Evolutionary conservation across 1,140 invertebrate genomes (phyloP).

Genomic region (Brachionus sp.): DNA sequence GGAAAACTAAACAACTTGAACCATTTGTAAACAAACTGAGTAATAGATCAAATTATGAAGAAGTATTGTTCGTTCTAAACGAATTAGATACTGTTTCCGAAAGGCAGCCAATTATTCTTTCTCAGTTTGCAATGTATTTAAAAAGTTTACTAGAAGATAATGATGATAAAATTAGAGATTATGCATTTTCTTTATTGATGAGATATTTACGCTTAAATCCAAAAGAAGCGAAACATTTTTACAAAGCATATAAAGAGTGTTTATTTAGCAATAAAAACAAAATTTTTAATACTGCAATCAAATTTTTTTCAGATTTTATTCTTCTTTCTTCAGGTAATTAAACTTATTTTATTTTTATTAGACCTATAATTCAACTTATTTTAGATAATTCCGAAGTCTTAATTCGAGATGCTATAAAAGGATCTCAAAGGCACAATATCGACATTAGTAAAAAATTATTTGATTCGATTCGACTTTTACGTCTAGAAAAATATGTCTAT

Average conservation of each 20-base stretch:
- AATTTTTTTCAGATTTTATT: conserved; percentile 32
- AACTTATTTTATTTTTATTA: background rate
- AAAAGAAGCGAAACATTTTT: conserved; percentile 6
- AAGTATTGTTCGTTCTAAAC: background rate
- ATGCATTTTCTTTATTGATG: conserved; percentile 31
- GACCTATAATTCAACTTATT: background rate
- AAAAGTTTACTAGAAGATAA: background rate
- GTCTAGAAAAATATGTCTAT: conserved; percentile 42
- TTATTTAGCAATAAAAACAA: conserved; percentile 3
- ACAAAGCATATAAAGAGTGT: conserved; percentile 15
- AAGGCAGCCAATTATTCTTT: conserved; percentile 25
- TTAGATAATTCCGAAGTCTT: background rate
- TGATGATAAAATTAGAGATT: conserved; percentile 21
- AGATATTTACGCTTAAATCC: conserved; percentile 34
- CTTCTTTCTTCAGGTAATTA: conserved; percentile 1
- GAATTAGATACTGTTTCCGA: conserved; percentile 33
- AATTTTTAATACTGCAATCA: conserved; percentile 22
- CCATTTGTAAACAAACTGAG: conserved; percentile 35
- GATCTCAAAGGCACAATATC: conserved; percentile 8
- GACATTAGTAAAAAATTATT: conserved; percentile 32
- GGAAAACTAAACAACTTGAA: conserved; percentile 30
- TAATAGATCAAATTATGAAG: conserved; percentile 28
- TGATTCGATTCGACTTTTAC: conserved; percentile 37
- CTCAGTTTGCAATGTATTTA: conserved; percentile 7
- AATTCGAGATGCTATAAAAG: background rate